phyloP scores from a whole-genome alignment of 2,888 invertebrate species.

The Machimus rusticus region DNA sequence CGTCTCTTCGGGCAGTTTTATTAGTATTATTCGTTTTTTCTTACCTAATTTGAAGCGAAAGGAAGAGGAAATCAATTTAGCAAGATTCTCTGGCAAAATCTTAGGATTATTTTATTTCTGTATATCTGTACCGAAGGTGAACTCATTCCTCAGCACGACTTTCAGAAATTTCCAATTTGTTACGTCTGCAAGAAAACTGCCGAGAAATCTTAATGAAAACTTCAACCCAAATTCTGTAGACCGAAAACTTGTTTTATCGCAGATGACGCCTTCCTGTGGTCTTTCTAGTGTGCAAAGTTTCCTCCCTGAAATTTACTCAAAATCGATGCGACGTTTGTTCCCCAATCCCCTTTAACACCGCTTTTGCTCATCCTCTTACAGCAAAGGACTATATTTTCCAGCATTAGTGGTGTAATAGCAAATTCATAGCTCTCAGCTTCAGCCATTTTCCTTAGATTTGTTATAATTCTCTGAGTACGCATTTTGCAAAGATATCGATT shows the following conservation, averaged over 20 bases:
- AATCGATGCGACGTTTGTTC: background rate
- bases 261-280: background rate
- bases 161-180: background rate
- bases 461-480: background rate
- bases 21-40: background rate
- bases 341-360: background rate
- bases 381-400: background rate
- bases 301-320: background rate
- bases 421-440: background rate
- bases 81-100: background rate
- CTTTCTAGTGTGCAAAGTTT: background rate
- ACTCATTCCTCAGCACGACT: background rate
- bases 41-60: background rate
- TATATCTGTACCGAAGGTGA: background rate
- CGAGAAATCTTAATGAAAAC: background rate
- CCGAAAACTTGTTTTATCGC: background rate
- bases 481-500: background rate
- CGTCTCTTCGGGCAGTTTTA: background rate
- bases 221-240: background rate
- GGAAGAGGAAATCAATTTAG: background rate
- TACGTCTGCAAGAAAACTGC: background rate
- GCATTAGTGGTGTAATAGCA: background rate
- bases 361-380: background rate
- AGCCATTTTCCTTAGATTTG: background rate
- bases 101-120: background rate